Evolutionary conservation across 2,113 vertebrate species (phyloP).

Genomic region (Desmodus rotundus): DNA sequence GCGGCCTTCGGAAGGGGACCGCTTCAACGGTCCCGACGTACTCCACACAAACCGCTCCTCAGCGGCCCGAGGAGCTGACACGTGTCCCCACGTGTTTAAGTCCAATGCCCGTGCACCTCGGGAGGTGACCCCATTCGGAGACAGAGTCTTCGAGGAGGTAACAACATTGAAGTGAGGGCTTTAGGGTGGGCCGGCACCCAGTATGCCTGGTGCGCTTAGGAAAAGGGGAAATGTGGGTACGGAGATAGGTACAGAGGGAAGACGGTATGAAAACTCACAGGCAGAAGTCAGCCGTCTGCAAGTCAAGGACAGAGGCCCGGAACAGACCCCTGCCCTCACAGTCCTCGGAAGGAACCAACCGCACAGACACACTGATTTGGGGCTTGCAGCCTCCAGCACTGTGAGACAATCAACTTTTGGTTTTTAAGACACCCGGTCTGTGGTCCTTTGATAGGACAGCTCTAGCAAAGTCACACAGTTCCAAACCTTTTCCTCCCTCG

Average conservation of each 20-base stretch:
- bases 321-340: not conserved
- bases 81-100: not conserved
- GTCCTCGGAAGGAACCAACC: not conserved
- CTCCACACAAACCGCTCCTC: not conserved
- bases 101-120: fast-evolving
- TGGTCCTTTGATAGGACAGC: not conserved
- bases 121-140: not conserved
- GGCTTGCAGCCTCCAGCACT: not conserved
- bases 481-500: not conserved
- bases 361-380: not conserved
- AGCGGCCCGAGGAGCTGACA: not conserved
- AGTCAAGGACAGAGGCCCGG: not conserved
- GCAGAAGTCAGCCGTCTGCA: not conserved
- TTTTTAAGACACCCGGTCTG: not conserved
- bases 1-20: not conserved
- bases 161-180: not conserved
- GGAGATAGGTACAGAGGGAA: not conserved
- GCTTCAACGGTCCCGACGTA: not conserved
- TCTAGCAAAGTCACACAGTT: not conserved
- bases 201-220: not conserved
- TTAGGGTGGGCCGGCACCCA: not conserved
- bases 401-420: not conserved
- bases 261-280: not conserved
- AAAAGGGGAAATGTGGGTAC: not conserved
- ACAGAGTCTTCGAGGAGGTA: not conserved